phyloP scores from a whole-genome alignment of 2,888 invertebrate species.

The Diadromus collaris region DNA sequence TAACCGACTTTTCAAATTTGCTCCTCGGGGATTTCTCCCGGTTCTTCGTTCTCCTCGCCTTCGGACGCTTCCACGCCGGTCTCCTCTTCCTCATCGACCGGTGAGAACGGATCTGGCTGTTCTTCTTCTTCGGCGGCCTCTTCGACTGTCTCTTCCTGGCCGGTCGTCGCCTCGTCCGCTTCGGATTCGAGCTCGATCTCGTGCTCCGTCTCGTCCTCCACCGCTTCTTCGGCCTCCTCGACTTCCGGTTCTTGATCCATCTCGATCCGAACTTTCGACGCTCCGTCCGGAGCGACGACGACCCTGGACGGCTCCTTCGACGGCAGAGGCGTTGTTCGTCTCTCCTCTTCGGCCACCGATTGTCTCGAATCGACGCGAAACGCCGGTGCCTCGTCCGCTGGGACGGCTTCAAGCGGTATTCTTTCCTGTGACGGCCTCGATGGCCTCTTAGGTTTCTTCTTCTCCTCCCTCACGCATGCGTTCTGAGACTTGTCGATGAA shows the following conservation, averaged over 20 bases:
- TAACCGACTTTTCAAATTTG: slow-evolving; percentile 15
- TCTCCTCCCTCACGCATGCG: slow-evolving; percentile 21
- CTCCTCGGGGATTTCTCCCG: slow-evolving; percentile 34
- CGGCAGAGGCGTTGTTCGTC: slow-evolving; percentile 49
- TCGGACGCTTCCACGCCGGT: slow-evolving; percentile 31
- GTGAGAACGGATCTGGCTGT: slow-evolving; percentile 1
- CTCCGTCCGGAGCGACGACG: slow-evolving; percentile 45
- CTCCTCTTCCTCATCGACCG: slow-evolving; percentile 40
- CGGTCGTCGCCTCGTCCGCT: slow-evolving; percentile 33
- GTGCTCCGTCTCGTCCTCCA: slow-evolving; percentile 44
- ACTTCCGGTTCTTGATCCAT: slow-evolving; percentile 42
- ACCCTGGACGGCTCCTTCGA: slow-evolving; percentile 27
- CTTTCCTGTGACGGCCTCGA: slow-evolving; percentile 44
- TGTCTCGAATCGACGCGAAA: slow-evolving; percentile 44
- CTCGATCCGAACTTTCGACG: slow-evolving; percentile 52
- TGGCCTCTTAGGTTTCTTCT: slow-evolving; percentile 5
- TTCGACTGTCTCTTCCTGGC: slow-evolving; percentile 23
- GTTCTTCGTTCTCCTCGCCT: slow-evolving; percentile 35
- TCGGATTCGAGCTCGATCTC: slow-evolving; percentile 34
- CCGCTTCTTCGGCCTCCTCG: slow-evolving; percentile 38
- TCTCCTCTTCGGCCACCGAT: slow-evolving; percentile 25
- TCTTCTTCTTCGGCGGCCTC: slow-evolving; percentile 37
- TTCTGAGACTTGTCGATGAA: slow-evolving; percentile 91
- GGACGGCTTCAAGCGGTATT: slow-evolving; percentile 42
- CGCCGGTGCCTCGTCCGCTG: slow-evolving; percentile 48